These are phyloP conservation scores for Lumbricus terrestris DNA, from an alignment of 2,888 invertebrate genomes.

Conservation along the genomic window DNA sequence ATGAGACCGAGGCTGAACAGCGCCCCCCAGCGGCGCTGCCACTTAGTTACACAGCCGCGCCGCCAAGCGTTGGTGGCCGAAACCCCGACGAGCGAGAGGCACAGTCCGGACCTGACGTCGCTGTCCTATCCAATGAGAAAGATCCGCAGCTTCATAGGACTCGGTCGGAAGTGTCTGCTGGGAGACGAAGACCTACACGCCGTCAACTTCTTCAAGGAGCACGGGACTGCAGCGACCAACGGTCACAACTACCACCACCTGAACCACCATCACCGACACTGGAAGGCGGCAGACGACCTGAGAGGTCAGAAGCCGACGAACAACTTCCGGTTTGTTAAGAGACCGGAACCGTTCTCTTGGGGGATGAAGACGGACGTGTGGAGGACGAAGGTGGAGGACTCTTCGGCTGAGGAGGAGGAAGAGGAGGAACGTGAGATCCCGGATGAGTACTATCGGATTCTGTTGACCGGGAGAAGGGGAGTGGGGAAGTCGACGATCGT, in stretches of 20 bases:
- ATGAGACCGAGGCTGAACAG: slow-evolving; percentile 15
- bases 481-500: slow-evolving; percentile 13
- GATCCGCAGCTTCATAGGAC: slow-evolving; percentile 13
- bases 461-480: slow-evolving; percentile 18
- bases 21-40: neutral
- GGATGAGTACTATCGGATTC: slow-evolving; percentile 4
- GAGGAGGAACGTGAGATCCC: neutral
- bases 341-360: neutral
- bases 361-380: neutral
- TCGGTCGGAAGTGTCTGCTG: neutral
- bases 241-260: neutral
- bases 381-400: neutral
- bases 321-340: neutral
- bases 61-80: neutral
- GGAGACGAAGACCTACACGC: neutral
- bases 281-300: neutral
- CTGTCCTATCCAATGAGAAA: neutral
- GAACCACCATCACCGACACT: neutral
- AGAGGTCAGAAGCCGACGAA: neutral
- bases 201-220: neutral
- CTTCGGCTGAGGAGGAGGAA: neutral
- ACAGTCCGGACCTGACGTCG: neutral
- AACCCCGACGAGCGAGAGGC: neutral
- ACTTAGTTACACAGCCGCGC: neutral
- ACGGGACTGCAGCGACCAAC: neutral